Conservation (phyloP, 2,797 vertebrate genomes). For the Melanogrammus aeglefinus region DNA sequence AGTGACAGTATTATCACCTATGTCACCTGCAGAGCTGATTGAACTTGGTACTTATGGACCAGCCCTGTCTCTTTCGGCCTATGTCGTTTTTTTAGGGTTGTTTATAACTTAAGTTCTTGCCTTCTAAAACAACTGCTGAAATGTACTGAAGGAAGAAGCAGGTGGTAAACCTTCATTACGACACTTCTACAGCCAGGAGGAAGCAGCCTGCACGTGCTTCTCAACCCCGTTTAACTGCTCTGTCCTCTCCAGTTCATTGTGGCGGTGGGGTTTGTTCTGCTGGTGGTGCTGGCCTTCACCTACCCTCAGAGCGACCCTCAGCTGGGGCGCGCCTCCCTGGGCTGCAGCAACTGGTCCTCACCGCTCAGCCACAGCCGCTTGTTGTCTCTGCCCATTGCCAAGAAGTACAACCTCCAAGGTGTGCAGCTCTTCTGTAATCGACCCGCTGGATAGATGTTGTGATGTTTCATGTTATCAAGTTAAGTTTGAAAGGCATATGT, state of each 20-base stretch:
- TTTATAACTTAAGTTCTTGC: neutral
- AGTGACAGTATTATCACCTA: neutral
- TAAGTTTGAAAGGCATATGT: neutral
- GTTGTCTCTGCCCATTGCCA: slow-evolving; percentile 88
- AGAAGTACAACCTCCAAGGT: slow-evolving; percentile 92
- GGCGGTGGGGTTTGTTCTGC: slow-evolving; percentile 79
- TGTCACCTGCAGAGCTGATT: neutral
- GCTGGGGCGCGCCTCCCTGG: slow-evolving; percentile 74
- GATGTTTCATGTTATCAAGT: neutral
- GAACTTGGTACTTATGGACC: neutral
- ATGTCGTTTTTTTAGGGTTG: neutral
- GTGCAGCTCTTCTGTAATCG: slow-evolving; percentile 6
- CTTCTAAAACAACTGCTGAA: neutral
- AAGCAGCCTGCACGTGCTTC: neutral
- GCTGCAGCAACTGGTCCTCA: slow-evolving; percentile 82
- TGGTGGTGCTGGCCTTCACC: slow-evolving; percentile 82
- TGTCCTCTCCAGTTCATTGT: slow-evolving; percentile 74
- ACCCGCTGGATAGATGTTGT: neutral
- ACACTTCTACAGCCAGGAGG: neutral
- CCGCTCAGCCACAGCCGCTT: slow-evolving; percentile 85
- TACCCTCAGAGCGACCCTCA: slow-evolving; percentile 79
- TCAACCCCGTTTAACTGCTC: slow-evolving; percentile 3
- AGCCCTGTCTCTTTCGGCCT: neutral
- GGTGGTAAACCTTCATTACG: neutral
- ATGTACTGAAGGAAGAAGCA: neutral